phyloP scores from a whole-genome alignment of 2,113 vertebrate genomes.

The Willisornis vidua region DNA sequence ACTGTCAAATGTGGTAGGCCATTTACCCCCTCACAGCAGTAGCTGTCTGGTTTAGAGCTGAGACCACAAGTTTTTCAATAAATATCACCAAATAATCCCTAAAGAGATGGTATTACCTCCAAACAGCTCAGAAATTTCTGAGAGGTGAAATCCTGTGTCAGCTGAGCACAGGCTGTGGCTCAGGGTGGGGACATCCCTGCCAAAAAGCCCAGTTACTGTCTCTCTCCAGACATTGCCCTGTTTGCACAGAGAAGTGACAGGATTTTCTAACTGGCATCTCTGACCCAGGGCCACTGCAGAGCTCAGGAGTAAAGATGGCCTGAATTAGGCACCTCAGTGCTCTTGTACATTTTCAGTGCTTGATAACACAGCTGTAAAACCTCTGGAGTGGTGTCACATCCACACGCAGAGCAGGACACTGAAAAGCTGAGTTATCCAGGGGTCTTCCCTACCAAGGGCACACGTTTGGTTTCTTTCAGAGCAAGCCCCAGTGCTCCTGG shows the following conservation, averaged over 20 bases:
- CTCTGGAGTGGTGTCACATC: not conserved
- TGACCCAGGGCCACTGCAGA: not conserved
- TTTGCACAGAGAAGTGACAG: not conserved
- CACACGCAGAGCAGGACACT: rapidly evolving
- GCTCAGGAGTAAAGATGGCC: not conserved
- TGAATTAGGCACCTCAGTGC: not conserved
- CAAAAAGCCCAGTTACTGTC: no score
- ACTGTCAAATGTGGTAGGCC: not conserved
- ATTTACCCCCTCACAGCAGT: not conserved
- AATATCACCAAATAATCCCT: not conserved
- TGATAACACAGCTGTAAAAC: not conserved
- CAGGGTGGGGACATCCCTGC: not conserved
- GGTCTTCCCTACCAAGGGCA: not conserved
- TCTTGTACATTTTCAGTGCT: not conserved
- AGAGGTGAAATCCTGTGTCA: not conserved
- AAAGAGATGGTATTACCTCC: not conserved
- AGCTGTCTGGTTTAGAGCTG: not conserved
- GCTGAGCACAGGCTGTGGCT: not conserved
- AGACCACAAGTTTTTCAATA: not conserved
- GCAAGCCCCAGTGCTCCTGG: not conserved
- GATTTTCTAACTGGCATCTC: not conserved
- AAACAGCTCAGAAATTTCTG: not conserved
- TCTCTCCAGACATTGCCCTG: not conserved
- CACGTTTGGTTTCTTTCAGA: not conserved
- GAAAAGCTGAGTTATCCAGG: not conserved